Evolutionary conservation across 1,140 invertebrate species (phyloP).

Genomic region (Brachionus rubens): DNA sequence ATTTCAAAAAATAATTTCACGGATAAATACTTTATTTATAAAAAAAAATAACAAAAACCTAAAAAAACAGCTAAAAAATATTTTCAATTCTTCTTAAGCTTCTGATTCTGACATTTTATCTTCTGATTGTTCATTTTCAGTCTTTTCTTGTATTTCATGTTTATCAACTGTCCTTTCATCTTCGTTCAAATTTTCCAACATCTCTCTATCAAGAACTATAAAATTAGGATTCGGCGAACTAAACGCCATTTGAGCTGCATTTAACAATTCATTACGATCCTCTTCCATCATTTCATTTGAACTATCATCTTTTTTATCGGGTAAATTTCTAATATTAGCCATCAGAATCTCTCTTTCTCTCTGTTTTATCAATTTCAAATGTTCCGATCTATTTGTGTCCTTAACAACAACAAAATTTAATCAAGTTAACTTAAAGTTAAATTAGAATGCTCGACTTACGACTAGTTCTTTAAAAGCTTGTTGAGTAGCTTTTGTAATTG

Average conservation of each 20-base stretch:
- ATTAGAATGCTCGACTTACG: neutral
- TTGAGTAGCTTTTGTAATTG: neutral
- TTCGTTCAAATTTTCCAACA: constrained; percentile 9
- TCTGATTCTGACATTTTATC: too few species aligned
- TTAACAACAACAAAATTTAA: neutral
- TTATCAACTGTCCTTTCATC: neutral
- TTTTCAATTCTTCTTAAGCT: too few species aligned
- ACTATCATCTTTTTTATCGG: neutral
- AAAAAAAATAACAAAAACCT: too few species aligned
- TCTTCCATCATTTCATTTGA: neutral
- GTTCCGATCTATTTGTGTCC: constrained; percentile 10
- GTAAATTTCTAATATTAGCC: neutral
- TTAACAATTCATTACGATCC: neutral
- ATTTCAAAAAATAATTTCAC: too few species aligned
- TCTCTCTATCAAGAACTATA: neutral
- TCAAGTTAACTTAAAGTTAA: neutral
- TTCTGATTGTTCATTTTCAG: too few species aligned
- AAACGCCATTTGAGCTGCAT: constrained; percentile 23
- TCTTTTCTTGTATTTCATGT: too few species aligned
- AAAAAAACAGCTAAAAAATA: too few species aligned
- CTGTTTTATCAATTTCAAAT: constrained; percentile 28
- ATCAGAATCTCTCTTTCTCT: constrained; percentile 29
- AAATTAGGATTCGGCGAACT: constrained; percentile 30
- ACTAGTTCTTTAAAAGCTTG: constrained; percentile 11
- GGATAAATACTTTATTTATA: too few species aligned